A percentile compares a stretch with the other conserved stretches of the same genome.
Conservation (phyloP, 1,140 invertebrate species). For the Drosophila obscura region DNA sequence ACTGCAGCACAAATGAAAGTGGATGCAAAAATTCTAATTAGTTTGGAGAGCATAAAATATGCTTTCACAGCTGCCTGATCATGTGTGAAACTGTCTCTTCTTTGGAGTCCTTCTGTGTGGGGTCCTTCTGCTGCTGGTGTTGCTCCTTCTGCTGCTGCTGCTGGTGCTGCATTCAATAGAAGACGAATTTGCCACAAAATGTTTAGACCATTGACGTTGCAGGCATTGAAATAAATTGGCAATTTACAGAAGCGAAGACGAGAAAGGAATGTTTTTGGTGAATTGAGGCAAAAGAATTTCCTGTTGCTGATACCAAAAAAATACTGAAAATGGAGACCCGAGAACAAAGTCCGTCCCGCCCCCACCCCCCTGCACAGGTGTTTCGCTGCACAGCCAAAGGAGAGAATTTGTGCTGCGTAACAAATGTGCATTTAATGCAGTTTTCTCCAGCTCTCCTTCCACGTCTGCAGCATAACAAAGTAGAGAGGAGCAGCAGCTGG, state of each 20-base stretch:
- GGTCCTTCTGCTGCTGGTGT: no score
- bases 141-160: no score
- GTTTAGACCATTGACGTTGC: conserved; percentile 58
- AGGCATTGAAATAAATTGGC: conserved; percentile 70
- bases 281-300: conserved; percentile 53
- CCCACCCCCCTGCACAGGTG: conserved; percentile 1
- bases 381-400: conserved; percentile 5
- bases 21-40: conserved; percentile 44
- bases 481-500: conserved; percentile 32
- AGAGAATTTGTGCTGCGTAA: conserved; percentile 46
- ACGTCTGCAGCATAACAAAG: conserved; percentile 43
- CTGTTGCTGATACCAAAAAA: conserved; percentile 25
- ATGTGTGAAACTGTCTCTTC: conserved; percentile 58
- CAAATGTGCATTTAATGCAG: conserved; percentile 78
- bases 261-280: conserved; percentile 41
- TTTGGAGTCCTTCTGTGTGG: no score
- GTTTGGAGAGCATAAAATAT: conserved; percentile 38
- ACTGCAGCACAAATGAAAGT: background rate
- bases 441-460: conserved; percentile 28
- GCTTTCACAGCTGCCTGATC: conserved; percentile 37
- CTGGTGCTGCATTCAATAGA: conserved; percentile 43
- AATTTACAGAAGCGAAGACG: conserved; percentile 58
- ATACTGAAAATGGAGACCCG: background rate
- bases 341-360: conserved; percentile 1
- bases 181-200: conserved; percentile 56